Evolutionary conservation across 2,797 vertebrate species (phyloP), one percentile per base, ranked within the genome.

Genomic region (Acanthurus tractus): DNA sequence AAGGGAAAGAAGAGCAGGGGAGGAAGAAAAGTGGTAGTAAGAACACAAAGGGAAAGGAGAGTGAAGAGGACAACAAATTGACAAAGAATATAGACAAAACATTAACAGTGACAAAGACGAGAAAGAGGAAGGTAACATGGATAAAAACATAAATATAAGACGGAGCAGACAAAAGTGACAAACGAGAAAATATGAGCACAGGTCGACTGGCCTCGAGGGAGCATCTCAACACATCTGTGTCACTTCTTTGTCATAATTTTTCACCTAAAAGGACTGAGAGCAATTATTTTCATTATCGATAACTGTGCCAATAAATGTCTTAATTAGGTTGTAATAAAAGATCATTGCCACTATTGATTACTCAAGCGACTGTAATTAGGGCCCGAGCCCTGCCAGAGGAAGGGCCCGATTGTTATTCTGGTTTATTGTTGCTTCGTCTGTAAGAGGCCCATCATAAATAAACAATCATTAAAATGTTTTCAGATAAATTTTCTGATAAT

Each of bases 1-100:
- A 12, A 10, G 76, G 44, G 52, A 48, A 67, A 68, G 23, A 66
- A 58, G 70, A 87, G 89, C 90, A 92, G 81, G 84, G 76, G 88
- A 91, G 87, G 63, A 83, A 92, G 89, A 92, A 83, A 86, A 79
- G 90, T 46, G 78, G 72, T 75, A 83, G 63, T 79, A 79, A 88
- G 71, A 82, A 74, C 73, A 93, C 63, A 71, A 55, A 70, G 74
- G 65, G 76, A 62, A 72, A 69, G 54, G 48, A 69, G 75, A 54
- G 84, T 48, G 29, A 82, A 69, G 73, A 70, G 6, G 66, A 72
- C n/a, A 15, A 67, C 18, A 84, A 86, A 90, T 82, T 89, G 73
- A 84, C 82, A 74, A 75, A 58, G 48, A 84, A 86, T 81, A 92
- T 90, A 34, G 29, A 34, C 29, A 34, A 71, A 95, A 91, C n/a